Evolutionary conservation across 2,888 invertebrate species (phyloP), one percentile per base, ranked within the genome.

Genomic region (Merodon equestris): DNA sequence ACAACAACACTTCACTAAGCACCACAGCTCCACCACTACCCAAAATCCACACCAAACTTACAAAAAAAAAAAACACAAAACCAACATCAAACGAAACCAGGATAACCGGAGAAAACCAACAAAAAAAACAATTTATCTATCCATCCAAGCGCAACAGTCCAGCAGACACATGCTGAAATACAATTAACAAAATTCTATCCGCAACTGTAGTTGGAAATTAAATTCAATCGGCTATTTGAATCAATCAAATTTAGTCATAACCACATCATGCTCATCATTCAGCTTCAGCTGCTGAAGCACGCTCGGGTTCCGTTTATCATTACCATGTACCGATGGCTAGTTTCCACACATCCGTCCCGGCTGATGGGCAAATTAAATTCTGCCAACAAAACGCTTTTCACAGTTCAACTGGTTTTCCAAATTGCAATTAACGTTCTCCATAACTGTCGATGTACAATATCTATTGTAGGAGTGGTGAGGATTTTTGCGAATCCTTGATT

Each of bases 131-230:
- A 27, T 27, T 7, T 27, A 27, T 27, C 27, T 27, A 27, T 27
- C 14, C 51, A 14, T 53, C 40, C 56, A 56, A 40, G 27, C 14
- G 53, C 63, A 34, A 50, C 53, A 63, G 50, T 34, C 53, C 27
- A 27, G 36, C 27, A 51, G 9, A 34, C 15, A 27, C 27, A 27
- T 27, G 27, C 27, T 7, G 40, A 17, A 63, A 74, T 63, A 40
- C 58, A 75, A 76, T 76, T 57, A 63, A 68, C 63, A 42, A 73
- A 77, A 67, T 38, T 51, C 50, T 13, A n/a, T 44, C 76, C 77
- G 50, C 73, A 79, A 54, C 58, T 67, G 73, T 48, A 68, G 67
- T 56, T 68, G 53, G 36, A 79, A 79, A 79, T 67, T 63, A 73
- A 74, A 79, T 79, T 73, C 68, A 68, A 73, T 79, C 48, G 50